Percentiles rank a stretch among this genome's conserved stretches.
These are phyloP conservation scores for Diuraphis noxia DNA, from an alignment of 1,140 invertebrate genomes.

Conservation along the genomic window DNA sequence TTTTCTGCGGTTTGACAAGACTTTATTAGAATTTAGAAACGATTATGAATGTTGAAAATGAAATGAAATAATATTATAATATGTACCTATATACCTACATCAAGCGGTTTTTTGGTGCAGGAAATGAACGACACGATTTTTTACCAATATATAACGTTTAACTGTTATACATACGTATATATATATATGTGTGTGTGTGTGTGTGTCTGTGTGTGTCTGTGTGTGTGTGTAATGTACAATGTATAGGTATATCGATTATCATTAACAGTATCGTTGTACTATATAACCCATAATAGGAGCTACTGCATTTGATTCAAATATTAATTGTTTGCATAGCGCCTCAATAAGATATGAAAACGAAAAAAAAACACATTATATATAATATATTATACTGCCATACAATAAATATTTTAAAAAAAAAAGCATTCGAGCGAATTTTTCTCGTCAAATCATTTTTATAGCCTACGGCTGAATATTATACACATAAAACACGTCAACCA, in stretches of 20 bases:
- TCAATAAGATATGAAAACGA: background rate
- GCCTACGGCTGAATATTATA: background rate
- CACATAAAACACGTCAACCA: background rate
- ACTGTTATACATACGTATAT: too few species aligned
- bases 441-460: background rate
- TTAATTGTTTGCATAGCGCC: background rate
- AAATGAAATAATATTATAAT: conserved; percentile 4
- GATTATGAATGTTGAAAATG: background rate
- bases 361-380: background rate
- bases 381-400: background rate
- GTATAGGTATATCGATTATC: background rate
- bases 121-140: background rate
- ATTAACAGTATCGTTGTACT: background rate
- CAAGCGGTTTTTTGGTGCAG: background rate
- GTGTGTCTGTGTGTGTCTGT: too few species aligned
- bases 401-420: background rate
- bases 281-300: background rate
- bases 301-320: background rate
- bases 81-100: background rate
- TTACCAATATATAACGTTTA: too few species aligned
- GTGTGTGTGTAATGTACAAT: too few species aligned
- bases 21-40: background rate
- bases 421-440: background rate
- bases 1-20: background rate
- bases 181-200: too few species aligned